Percentiles rank a stretch among this genome's conserved stretches.
Evolutionary conservation across 2,797 vertebrate genomes (phyloP).

Genomic region (Tauraco hartlaubi): DNA sequence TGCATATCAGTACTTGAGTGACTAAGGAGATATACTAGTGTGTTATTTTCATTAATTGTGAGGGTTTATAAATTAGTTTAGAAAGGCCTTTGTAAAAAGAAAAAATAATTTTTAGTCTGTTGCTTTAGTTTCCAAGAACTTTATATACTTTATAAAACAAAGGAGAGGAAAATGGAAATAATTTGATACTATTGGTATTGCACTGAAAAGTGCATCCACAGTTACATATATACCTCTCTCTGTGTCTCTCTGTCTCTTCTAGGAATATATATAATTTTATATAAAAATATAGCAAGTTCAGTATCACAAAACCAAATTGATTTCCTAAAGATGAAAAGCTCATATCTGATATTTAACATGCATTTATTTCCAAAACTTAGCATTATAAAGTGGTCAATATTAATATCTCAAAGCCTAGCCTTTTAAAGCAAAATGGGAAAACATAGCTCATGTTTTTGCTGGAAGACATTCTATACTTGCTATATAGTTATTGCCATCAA

Average conservation of each 20-base stretch:
- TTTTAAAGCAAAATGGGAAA: neutral
- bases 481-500: neutral
- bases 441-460: neutral
- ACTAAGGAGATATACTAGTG: neutral
- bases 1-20: neutral
- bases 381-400: neutral
- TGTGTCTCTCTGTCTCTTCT: neutral
- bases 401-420: neutral
- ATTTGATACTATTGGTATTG: neutral
- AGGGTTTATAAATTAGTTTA: neutral
- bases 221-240: neutral
- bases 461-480: neutral
- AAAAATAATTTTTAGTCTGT: neutral
- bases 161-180: neutral
- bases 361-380: neutral
- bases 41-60: neutral
- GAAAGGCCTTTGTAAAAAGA: neutral
- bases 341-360: neutral
- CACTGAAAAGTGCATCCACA: neutral
- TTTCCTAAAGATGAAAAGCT: neutral
- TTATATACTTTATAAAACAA: neutral
- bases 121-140: neutral
- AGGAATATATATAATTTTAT: neutral
- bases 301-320: neutral
- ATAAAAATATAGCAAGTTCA: neutral